These are phyloP conservation scores for Apolygus lucorum DNA, from an alignment of 1,140 invertebrate genomes.

Conservation along the genomic window DNA sequence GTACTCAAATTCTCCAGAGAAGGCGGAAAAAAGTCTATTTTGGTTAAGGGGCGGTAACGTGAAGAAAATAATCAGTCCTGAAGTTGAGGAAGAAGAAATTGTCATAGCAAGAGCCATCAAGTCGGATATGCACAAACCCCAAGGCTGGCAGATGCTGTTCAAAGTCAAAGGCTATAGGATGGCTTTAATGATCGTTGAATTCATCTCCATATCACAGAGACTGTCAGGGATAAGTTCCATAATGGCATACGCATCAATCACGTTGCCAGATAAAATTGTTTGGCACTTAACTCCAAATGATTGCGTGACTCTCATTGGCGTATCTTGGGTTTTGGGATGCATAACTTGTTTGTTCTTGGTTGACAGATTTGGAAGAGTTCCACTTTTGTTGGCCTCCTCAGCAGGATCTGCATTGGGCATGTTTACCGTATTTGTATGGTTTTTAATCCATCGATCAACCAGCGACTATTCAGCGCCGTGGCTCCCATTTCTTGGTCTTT, in stretches of 20 bases:
- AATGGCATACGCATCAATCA: constrained; percentile 17
- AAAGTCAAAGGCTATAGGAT: not conserved
- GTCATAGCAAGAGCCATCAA: not conserved
- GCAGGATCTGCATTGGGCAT: constrained; percentile 26
- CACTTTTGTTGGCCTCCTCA: constrained; percentile 43
- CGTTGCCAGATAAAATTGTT: not conserved
- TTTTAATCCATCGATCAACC: constrained; percentile 40
- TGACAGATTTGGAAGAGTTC: constrained; percentile 41
- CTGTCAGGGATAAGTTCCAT: not conserved
- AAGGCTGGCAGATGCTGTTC: constrained; percentile 21
- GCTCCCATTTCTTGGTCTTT: constrained; percentile 53
- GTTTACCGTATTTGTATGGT: constrained; percentile 27
- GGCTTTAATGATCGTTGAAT: constrained; percentile 19
- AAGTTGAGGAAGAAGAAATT: no score
- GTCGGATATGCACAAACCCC: constrained; percentile 10
- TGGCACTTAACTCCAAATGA: not conserved
- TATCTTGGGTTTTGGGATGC: constrained; percentile 37
- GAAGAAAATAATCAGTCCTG: no score
- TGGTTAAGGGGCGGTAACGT: no score
- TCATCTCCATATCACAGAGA: not conserved
- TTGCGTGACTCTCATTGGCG: constrained; percentile 8
- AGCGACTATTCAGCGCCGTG: constrained; percentile 31
- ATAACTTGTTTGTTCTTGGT: constrained; percentile 40
- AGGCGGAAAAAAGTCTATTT: no score
- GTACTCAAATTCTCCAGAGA: no score